Evolutionary conservation across 2,888 invertebrate species (phyloP).

Genomic region (Hirtodrosophila histrioides): DNA sequence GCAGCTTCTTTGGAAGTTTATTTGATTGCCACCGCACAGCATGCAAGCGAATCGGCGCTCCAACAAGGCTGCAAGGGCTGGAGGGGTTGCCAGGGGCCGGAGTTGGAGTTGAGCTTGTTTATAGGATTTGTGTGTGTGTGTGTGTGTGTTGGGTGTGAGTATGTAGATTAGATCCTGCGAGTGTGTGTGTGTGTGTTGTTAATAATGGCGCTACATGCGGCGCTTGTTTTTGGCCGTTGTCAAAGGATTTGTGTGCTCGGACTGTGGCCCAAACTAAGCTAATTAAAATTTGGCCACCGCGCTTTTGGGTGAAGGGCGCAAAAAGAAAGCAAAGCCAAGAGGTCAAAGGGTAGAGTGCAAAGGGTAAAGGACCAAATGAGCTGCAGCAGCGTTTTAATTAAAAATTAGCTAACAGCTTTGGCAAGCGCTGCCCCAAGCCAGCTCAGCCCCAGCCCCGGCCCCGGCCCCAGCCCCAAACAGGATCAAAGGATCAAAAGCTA

Average conservation of each 20-base stretch:
- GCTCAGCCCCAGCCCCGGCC: not conserved
- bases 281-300: conserved; percentile 70
- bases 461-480: conserved; percentile 23
- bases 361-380: conserved; percentile 55
- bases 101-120: not conserved
- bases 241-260: conserved; percentile 54
- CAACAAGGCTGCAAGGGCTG: not conserved
- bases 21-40: conserved; percentile 34
- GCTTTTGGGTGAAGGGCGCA: conserved; percentile 10
- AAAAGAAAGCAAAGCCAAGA: conserved; percentile 32
- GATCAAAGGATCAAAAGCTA: conserved; percentile 72
- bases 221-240: conserved; percentile 37
- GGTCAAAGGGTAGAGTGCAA: conserved; percentile 61
- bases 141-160: conserved; percentile 1
- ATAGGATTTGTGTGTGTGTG: not conserved
- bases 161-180: conserved; percentile 9
- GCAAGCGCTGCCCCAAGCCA: not conserved
- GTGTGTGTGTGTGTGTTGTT: conserved; percentile 18
- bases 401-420: conserved; percentile 46
- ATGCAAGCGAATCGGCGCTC: conserved; percentile 3
- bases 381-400: conserved; percentile 67
- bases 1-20: conserved; percentile 34
- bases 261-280: conserved; percentile 67
- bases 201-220: conserved; percentile 50
- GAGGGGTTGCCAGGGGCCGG: not conserved